These are phyloP conservation scores for Danio aesculapii DNA, from an alignment of 2,797 vertebrate genomes.

Conservation along the genomic window DNA sequence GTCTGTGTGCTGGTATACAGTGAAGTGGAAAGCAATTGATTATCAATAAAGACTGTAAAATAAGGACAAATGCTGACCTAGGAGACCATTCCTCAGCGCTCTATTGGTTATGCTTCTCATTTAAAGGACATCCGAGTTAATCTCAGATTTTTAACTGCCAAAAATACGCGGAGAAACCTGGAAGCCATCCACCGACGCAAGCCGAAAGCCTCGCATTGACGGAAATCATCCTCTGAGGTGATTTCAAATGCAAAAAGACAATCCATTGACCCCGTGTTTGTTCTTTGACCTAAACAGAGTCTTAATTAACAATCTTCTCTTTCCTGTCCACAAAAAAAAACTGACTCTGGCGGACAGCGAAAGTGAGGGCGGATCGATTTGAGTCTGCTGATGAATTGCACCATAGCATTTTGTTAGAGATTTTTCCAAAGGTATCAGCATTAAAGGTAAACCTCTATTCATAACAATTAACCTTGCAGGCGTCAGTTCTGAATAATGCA, in stretches of 20 bases:
- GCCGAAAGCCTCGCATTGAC: conserved; percentile 23
- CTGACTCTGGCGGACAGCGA: conserved; percentile 28
- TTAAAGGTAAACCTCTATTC: conserved; percentile 53
- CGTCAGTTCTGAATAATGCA: conserved; percentile 31
- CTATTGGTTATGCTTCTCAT: conserved; percentile 22
- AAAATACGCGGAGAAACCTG: conserved; percentile 26
- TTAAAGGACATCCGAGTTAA: conserved; percentile 38
- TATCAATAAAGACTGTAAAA: conserved; percentile 64
- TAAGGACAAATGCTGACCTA: conserved; percentile 63
- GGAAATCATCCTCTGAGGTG: conserved; percentile 6
- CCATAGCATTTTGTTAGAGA: conserved; percentile 46
- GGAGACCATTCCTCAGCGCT: conserved; percentile 39
- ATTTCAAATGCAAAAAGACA: conserved; percentile 34
- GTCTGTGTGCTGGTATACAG: conserved; percentile 60
- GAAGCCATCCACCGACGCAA: conserved; percentile 19
- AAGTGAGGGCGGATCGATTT: conserved; percentile 53
- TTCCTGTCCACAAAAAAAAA: conserved; percentile 34
- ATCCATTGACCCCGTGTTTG: conserved; percentile 41
- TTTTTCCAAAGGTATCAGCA: conserved; percentile 56
- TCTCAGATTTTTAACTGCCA: conserved; percentile 21
- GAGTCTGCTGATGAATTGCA: conserved; percentile 54
- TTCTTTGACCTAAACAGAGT: conserved; percentile 45
- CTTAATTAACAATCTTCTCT: conserved; percentile 53
- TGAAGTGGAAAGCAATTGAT: conserved; percentile 65
- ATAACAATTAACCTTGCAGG: conserved; percentile 56